phyloP scores from a whole-genome alignment of 1,140 invertebrate species.

The Tetramorium alpestre region DNA sequence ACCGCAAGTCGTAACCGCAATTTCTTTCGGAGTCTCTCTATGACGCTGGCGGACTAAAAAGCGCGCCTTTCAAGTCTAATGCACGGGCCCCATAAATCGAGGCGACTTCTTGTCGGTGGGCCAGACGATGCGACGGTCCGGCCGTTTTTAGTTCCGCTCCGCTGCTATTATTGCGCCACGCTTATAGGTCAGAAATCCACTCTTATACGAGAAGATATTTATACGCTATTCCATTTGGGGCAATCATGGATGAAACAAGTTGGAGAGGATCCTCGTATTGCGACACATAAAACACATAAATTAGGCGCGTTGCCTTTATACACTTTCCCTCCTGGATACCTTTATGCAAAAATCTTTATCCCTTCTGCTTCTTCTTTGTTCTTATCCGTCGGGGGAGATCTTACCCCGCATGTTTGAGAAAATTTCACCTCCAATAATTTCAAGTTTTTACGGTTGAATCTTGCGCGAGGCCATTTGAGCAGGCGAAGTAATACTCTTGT shows the following conservation, averaged over 20 bases:
- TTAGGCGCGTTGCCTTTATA: slow-evolving; percentile 40
- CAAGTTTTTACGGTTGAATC: slow-evolving; percentile 25
- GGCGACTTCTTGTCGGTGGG: slow-evolving; percentile 55
- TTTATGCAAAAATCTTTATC: slow-evolving; percentile 56
- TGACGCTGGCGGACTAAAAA: slow-evolving; percentile 29
- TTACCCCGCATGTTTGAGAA: slow-evolving; percentile 15
- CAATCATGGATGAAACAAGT: slow-evolving; percentile 60
- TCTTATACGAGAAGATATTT: slow-evolving; percentile 50
- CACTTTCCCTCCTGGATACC: slow-evolving; percentile 23
- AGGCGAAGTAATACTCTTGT: not conserved
- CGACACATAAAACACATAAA: slow-evolving; percentile 60
- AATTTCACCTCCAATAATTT: slow-evolving; percentile 11
- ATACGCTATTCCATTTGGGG: slow-evolving; percentile 57
- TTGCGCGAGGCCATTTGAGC: not conserved
- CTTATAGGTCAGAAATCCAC: slow-evolving; percentile 60
- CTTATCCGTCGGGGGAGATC: slow-evolving; percentile 10
- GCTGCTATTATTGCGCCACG: slow-evolving; percentile 51
- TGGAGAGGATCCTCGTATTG: slow-evolving; percentile 49
- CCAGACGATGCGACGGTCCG: slow-evolving; percentile 55
- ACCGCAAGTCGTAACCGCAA: slow-evolving; percentile 50
- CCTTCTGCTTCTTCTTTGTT: not conserved
- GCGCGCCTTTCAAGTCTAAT: slow-evolving; percentile 57
- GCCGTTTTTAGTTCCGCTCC: slow-evolving; percentile 60
- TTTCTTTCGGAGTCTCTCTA: slow-evolving; percentile 40
- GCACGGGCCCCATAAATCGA: slow-evolving; percentile 57